Evolutionary conservation across 2,888 invertebrate species (phyloP), one percentile per base, ranked within the genome.

Genomic region (Kuschelorhynchus macadamiae): DNA sequence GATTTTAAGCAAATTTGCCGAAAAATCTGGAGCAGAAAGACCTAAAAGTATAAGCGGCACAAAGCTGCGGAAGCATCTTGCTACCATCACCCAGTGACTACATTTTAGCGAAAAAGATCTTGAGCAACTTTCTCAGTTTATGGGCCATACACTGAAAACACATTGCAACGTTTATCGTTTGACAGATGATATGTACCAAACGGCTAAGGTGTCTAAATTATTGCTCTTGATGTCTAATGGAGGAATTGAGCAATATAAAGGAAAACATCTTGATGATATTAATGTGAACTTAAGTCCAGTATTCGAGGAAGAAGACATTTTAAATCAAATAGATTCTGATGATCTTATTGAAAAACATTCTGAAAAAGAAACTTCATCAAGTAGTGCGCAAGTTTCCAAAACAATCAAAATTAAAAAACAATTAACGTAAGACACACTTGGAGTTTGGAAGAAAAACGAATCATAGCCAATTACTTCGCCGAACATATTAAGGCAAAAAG

Each of bases 281-380:
- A 32, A 69, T 46, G 39, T 66, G 46, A 53, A 66, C 47, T 72
- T 72, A 67, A 72, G 72, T 55, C 94, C 97, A 0, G 25, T 25
- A 25, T 25, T 25, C 7, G 25, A 25, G 25, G 25, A 25, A 25
- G 4, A 25, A 25, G n/a, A n/a, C n/a, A n/a, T n/a, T n/a, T n/a
- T n/a, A n/a, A n/a, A n/a, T n/a, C n/a, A n/a, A n/a, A n/a, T n/a
- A n/a, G n/a, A n/a, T n/a, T n/a, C n/a, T n/a, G n/a, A n/a, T n/a
- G n/a, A n/a, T n/a, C n/a, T n/a, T n/a, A n/a, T n/a, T n/a, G n/a
- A n/a, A n/a, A n/a, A n/a, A n/a, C n/a, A n/a, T n/a, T n/a, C n/a
- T n/a, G n/a, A n/a, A n/a, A n/a, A n/a, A n/a, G n/a, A n/a, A n/a
- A n/a, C n/a, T n/a, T n/a, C n/a, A n/a, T n/a, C n/a, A n/a, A n/a